Evolutionary conservation across 2,797 vertebrate species (phyloP).

Genomic region (Ptychobarbus kaznakovi): DNA sequence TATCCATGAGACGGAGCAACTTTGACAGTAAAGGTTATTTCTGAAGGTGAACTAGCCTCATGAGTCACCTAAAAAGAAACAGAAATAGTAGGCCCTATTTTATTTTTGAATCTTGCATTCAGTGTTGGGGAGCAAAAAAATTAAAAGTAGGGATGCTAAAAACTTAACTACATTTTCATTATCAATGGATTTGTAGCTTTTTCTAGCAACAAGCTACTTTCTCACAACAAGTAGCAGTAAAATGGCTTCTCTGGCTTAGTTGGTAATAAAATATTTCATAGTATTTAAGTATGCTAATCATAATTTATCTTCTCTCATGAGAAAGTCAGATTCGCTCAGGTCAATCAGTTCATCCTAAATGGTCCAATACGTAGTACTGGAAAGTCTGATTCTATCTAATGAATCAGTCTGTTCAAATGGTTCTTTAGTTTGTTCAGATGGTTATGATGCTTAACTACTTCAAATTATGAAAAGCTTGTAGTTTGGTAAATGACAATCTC

Average conservation of each 20-base stretch:
- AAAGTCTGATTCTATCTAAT: neutral
- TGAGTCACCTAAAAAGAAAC: slow-evolving; percentile 81
- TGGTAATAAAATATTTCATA: neutral
- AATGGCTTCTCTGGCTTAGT: neutral
- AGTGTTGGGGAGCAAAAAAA: neutral
- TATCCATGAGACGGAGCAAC: slow-evolving; percentile 81
- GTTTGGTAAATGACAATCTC: neutral
- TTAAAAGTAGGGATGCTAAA: neutral
- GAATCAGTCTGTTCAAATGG: neutral
- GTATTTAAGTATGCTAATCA: neutral
- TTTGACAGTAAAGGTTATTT: slow-evolving; percentile 83
- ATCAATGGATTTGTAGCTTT: neutral
- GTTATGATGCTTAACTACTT: neutral
- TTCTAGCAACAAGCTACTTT: neutral
- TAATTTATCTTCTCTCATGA: neutral
- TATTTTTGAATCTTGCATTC: neutral
- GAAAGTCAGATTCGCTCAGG: neutral
- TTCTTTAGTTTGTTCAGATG: neutral
- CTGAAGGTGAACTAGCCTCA: slow-evolving; percentile 84
- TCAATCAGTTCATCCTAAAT: neutral
- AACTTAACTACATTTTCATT: neutral
- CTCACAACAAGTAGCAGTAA: neutral
- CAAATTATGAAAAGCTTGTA: neutral
- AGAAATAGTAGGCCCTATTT: slow-evolving; percentile 30
- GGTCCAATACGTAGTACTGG: neutral